Conservation (phyloP, 1,140 invertebrate genomes). For the Procambarus clarkii region DNA sequence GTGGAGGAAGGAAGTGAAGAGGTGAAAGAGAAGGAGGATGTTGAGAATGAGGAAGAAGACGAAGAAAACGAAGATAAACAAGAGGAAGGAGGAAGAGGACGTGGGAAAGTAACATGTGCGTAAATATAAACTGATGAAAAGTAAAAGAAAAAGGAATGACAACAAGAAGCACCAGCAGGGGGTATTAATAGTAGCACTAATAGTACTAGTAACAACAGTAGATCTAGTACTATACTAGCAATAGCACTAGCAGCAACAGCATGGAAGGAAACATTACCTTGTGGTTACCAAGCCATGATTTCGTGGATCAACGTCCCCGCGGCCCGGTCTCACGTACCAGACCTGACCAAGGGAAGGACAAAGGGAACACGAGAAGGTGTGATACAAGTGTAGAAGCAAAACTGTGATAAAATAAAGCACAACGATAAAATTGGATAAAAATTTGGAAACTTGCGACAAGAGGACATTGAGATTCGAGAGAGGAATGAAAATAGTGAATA, state of each 20-base stretch:
- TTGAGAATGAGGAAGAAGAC: slow-evolving; percentile 1
- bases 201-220: not conserved
- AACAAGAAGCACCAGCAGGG: too few species aligned
- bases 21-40: not conserved
- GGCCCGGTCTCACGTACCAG: not conserved
- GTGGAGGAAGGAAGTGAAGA: too few species aligned
- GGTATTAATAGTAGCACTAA: not conserved
- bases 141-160: not conserved
- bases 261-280: not conserved
- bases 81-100: not conserved
- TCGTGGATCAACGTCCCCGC: not conserved
- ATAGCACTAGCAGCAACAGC: not conserved
- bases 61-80: too few species aligned
- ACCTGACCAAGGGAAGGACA: not conserved
- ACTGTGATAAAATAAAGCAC: not conserved
- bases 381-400: not conserved
- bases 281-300: not conserved
- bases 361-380: not conserved
- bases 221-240: not conserved
- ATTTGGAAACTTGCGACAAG: too few species aligned
- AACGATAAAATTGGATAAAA: not conserved
- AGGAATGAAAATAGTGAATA: too few species aligned
- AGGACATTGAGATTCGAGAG: too few species aligned
- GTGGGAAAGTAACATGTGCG: not conserved
- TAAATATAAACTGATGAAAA: not conserved